phyloP scores from a whole-genome alignment of 2,113 vertebrate genomes.

The Fulica atra region DNA sequence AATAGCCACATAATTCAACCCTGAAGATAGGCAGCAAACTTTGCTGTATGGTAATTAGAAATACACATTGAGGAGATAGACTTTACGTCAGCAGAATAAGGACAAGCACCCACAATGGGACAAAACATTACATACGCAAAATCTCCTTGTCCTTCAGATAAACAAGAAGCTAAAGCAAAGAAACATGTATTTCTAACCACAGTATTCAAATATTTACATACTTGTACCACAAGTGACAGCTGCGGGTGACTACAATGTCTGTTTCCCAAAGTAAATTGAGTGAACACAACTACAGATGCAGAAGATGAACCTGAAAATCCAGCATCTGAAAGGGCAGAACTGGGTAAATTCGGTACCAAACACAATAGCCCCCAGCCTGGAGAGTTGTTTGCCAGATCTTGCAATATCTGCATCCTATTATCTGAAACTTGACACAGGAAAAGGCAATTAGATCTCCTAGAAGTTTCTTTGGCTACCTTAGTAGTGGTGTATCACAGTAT shows the following conservation, averaged over 20 bases:
- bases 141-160: not conserved
- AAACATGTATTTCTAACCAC: not conserved
- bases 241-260: not conserved
- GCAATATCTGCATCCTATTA: not conserved
- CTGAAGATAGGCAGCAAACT: not conserved
- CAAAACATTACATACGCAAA: not conserved
- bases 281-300: not conserved
- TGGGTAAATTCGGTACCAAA: not conserved
- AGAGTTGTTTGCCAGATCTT: not conserved
- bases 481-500: not conserved
- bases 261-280: not conserved
- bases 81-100: not conserved
- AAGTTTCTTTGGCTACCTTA: not conserved
- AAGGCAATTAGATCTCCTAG: not conserved
- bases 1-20: not conserved
- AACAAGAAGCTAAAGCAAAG: not conserved
- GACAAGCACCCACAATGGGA: not conserved
- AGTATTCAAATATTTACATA: not conserved
- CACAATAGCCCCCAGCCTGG: not conserved
- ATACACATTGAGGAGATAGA: not conserved
- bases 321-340: not conserved
- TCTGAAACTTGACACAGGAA: not conserved
- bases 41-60: not conserved
- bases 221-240: not conserved
- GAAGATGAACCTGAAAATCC: not conserved